Percentiles rank a stretch among this genome's conserved stretches.
Evolutionary conservation across 2,888 invertebrate species (phyloP).

Genomic region (Gortyna flavago): DNA sequence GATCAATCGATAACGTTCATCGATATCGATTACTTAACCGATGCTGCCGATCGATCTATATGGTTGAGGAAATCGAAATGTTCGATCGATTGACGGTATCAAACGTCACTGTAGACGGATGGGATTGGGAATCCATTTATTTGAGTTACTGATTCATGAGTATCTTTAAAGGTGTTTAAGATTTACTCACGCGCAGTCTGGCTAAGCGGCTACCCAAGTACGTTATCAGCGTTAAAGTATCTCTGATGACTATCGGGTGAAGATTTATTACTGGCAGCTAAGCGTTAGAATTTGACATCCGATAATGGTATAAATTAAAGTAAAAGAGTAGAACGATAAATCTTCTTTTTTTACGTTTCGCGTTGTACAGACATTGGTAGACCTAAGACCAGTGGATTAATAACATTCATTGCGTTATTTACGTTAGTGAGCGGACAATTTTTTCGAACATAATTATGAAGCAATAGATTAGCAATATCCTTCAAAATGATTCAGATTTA

Average conservation of each 20-base stretch:
- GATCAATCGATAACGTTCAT: slow-evolving; percentile 32
- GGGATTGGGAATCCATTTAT: not conserved
- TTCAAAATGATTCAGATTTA: no score
- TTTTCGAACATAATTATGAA: not conserved
- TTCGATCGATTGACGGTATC: slow-evolving; percentile 10
- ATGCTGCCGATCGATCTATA: not conserved
- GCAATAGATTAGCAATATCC: not conserved
- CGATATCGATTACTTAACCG: slow-evolving; percentile 27
- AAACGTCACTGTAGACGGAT: slow-evolving; percentile 5
- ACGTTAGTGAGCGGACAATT: not conserved
- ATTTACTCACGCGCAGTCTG: not conserved
- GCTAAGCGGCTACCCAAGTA: not conserved
- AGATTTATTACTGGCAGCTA: not conserved
- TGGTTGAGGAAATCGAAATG: slow-evolving; percentile 1
- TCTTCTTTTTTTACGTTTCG: not conserved
- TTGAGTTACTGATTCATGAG: not conserved
- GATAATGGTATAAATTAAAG: not conserved
- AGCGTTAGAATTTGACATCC: not conserved
- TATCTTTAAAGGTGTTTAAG: not conserved
- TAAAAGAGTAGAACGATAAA: not conserved
- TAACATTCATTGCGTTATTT: not conserved
- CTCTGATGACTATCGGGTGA: slow-evolving; percentile 8
- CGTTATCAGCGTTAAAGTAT: slow-evolving; percentile 14
- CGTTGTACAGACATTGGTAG: no score
- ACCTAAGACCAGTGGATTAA: not conserved